A percentile compares a stretch with the other conserved stretches of the same genome.
Evolutionary conservation across 2,797 vertebrate genomes (phyloP).

Genomic region (Trematomus bernacchii): DNA sequence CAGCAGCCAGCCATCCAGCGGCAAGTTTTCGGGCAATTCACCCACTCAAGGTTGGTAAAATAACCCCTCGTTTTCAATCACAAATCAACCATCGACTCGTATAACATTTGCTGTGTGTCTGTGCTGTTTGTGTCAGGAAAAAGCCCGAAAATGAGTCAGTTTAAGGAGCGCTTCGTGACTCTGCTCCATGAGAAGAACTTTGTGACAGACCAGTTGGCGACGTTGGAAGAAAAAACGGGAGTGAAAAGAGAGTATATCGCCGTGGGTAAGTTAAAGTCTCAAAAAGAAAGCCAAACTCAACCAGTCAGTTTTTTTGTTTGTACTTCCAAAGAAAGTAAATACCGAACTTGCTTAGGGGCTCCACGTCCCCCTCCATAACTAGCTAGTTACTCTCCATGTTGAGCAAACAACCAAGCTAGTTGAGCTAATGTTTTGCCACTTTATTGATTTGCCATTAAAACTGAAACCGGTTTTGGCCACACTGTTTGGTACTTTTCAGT

Average conservation of each 20-base stretch:
- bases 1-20: not conserved
- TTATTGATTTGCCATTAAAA: not conserved
- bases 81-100: rapidly evolving
- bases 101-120: not conserved
- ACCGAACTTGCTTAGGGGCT: not conserved
- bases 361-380: not conserved
- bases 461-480: slow-evolving; percentile 12
- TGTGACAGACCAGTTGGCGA: slow-evolving; percentile 84
- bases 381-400: not conserved
- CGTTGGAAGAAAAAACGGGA: slow-evolving; percentile 87
- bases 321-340: not conserved
- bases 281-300: rapidly evolving
- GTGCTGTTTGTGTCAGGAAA: slow-evolving; percentile 8
- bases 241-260: slow-evolving; percentile 87
- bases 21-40: slow-evolving; percentile 5
- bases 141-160: slow-evolving; percentile 72
- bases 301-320: too few species aligned
- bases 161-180: slow-evolving; percentile 84
- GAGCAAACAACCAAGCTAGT: not conserved
- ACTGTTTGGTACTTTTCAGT: not conserved
- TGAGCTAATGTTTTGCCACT: not conserved
- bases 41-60: slow-evolving; percentile 35
- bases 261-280: slow-evolving; percentile 82
- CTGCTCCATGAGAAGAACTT: slow-evolving; percentile 89
- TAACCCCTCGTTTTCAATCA: not conserved